Evolutionary conservation across 2,888 invertebrate genomes (phyloP).

Genomic region (Catotricha subobsoleta): DNA sequence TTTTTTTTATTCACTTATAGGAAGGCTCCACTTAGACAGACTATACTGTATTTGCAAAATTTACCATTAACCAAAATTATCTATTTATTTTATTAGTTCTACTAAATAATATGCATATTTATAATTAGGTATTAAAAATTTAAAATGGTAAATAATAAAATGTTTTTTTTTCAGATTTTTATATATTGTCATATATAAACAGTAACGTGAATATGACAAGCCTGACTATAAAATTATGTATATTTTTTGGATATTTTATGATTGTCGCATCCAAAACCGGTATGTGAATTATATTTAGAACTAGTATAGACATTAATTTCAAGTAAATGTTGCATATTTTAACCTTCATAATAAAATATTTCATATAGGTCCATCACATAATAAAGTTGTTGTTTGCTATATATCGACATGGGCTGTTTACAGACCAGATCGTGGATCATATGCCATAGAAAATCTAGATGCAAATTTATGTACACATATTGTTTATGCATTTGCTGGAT

Average conservation of each 20-base stretch:
- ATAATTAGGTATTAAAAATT: no score
- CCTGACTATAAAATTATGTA: no score
- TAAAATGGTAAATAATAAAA: no score
- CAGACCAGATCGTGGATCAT: conserved; percentile 45
- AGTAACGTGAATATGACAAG: no score
- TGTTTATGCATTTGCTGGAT: conserved; percentile 65
- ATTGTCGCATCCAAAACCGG: neutral
- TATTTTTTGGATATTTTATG: neutral
- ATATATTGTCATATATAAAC: no score
- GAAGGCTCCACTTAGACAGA: no score
- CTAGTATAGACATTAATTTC: neutral
- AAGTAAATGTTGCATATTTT: conserved; percentile 13
- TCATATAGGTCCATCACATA: conserved; percentile 44
- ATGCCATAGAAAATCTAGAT: conserved; percentile 46
- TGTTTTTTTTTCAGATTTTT: no score
- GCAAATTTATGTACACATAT: conserved; percentile 63
- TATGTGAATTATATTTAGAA: neutral
- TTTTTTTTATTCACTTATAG: no score
- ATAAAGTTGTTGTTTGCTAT: conserved; percentile 63
- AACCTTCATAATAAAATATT: conserved; percentile 16
- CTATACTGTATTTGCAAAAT: no score
- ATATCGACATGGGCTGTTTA: conserved; percentile 66
- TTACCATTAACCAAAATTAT: no score
- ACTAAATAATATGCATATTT: no score
- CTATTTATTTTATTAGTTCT: no score